Evolutionary conservation across 2,888 invertebrate genomes (phyloP).

Genomic region (Neoitamus cyanurus): DNA sequence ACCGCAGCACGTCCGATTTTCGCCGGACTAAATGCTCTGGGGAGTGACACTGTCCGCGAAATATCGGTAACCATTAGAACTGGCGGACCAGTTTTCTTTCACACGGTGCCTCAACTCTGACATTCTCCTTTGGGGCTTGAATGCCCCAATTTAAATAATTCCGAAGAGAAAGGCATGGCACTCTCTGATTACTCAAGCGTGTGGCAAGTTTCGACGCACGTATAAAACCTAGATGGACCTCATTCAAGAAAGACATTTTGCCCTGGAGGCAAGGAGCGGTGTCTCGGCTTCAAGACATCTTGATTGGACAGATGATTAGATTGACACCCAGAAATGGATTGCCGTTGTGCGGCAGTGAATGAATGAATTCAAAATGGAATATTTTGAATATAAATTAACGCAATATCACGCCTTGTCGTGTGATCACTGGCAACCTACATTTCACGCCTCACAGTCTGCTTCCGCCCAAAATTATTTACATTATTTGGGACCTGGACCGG

Average conservation of each 20-base stretch:
- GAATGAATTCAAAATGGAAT: neutral
- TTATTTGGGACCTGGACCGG: neutral
- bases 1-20: neutral
- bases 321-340: neutral
- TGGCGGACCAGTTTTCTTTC: slow-evolving; percentile 22
- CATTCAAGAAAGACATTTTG: neutral
- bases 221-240: neutral
- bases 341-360: neutral
- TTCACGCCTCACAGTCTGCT: neutral
- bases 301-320: neutral
- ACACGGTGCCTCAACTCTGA: slow-evolving; percentile 21
- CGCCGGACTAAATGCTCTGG: neutral
- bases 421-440: neutral
- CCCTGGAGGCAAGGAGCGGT: neutral
- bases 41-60: neutral
- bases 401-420: neutral
- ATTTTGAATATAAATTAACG: neutral
- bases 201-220: neutral
- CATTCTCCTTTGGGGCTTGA: slow-evolving; percentile 15
- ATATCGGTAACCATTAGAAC: neutral
- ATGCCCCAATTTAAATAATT: slow-evolving; percentile 33
- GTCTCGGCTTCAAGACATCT: neutral
- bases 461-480: neutral
- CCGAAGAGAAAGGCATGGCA: slow-evolving; percentile 23
- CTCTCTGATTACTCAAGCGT: slow-evolving; percentile 3